phyloP scores from a whole-genome alignment of 2,888 invertebrate species.

The Phengaris arion region DNA sequence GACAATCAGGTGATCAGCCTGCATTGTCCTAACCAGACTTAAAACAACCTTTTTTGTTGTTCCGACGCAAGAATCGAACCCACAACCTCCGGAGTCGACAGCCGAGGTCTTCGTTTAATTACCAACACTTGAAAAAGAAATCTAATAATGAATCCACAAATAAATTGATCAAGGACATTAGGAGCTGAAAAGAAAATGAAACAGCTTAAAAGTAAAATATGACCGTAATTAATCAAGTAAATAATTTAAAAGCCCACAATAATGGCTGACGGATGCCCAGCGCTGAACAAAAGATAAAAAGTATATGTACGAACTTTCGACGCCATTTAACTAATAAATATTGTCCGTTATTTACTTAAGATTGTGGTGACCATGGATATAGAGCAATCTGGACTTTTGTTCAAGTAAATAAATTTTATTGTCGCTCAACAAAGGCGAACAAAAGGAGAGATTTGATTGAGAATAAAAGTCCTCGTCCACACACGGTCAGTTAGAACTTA shows the following conservation, averaged over 20 bases:
- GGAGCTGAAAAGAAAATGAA: slow-evolving; percentile 15
- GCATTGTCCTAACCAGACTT: no score
- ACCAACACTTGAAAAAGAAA: background rate
- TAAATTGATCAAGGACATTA: background rate
- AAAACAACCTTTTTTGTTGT: no score
- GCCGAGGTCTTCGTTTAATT: no score
- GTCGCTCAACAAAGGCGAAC: no score
- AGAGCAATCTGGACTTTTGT: no score
- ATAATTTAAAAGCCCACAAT: slow-evolving; percentile 21
- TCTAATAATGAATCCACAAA: slow-evolving; percentile 8
- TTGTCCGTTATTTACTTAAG: slow-evolving; percentile 33
- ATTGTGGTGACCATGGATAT: slow-evolving; percentile 22
- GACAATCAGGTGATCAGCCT: no score
- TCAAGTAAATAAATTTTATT: no score
- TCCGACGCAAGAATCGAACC: no score
- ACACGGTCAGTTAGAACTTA: no score
- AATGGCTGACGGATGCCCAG: slow-evolving; percentile 27
- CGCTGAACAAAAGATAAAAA: slow-evolving; percentile 31
- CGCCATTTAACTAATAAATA: slow-evolving; percentile 35
- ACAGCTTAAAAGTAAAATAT: background rate
- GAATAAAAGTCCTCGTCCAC: no score
- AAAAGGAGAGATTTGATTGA: no score
- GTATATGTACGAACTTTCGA: slow-evolving; percentile 31
- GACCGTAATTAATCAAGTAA: slow-evolving; percentile 20
- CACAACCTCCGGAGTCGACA: no score